Conservation (phyloP, 2,113 vertebrate genomes). For the Cathartes aura region DNA sequence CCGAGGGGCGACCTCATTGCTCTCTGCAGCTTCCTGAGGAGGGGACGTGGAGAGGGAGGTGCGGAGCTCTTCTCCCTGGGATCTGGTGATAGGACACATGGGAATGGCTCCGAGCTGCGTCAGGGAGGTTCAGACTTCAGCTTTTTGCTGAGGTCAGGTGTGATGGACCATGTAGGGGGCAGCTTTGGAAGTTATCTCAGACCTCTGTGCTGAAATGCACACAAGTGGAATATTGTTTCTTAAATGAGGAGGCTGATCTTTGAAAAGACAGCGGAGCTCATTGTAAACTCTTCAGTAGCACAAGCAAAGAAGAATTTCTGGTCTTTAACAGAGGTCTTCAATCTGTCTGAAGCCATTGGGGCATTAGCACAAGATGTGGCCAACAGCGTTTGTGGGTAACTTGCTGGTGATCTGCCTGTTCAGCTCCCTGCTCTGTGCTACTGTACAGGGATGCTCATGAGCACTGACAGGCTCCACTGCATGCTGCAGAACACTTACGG, state of each 20-base stretch:
- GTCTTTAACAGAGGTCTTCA: neutral
- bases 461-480: neutral
- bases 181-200: neutral
- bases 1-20: fast-evolving
- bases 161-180: neutral
- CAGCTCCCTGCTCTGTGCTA: neutral
- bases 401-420: neutral
- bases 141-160: neutral
- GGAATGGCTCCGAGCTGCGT: neutral
- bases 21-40: neutral
- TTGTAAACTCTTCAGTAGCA: neutral
- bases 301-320: neutral
- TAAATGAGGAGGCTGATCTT: neutral
- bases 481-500: neutral
- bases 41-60: neutral
- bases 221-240: neutral
- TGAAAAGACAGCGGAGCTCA: neutral
- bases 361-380: neutral
- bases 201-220: neutral
- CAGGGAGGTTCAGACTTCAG: neutral
- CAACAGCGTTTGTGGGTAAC: fast-evolving
- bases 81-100: neutral
- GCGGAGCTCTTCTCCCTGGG: neutral
- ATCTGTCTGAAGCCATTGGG: neutral
- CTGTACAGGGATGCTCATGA: neutral